phyloP scores from a whole-genome alignment of 2,113 vertebrate genomes.

The Lasiurus cinereus region DNA sequence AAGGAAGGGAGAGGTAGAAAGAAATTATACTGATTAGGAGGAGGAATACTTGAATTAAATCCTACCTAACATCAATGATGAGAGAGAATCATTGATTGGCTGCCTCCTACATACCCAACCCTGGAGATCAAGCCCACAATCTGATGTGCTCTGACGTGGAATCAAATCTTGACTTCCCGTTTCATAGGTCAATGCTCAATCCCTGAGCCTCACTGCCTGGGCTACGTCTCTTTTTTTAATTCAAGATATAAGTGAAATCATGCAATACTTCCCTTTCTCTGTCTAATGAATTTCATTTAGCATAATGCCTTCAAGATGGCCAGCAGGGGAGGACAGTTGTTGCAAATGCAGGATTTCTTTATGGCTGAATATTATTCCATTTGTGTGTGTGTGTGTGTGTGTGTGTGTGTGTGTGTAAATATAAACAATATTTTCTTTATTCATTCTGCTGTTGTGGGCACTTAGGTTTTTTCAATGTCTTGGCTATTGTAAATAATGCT shows the following conservation, averaged over 20 bases:
- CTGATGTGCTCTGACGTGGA: too few species aligned
- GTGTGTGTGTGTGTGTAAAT: neutral
- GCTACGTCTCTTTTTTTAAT: neutral
- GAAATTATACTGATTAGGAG: too few species aligned
- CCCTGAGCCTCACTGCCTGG: too few species aligned
- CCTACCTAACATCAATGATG: too few species aligned
- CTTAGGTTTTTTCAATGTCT: neutral
- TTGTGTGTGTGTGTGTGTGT: neutral
- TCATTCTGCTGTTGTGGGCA: neutral
- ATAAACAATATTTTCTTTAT: neutral
- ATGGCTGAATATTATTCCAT: neutral
- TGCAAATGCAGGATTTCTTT: neutral
- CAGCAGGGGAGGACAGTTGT: neutral
- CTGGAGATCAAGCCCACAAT: too few species aligned
- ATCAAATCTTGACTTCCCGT: too few species aligned
- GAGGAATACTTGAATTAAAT: too few species aligned
- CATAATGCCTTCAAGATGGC: neutral
- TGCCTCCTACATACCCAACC: too few species aligned
- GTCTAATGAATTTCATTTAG: neutral
- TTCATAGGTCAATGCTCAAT: too few species aligned
- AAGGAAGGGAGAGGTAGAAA: too few species aligned
- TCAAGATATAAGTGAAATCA: neutral
- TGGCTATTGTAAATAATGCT: neutral
- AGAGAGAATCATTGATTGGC: too few species aligned
- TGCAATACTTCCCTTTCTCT: neutral